Base-by-base conservation (phyloP, 2,888 invertebrate genomes). In the Aphodius sticticus region DNA sequence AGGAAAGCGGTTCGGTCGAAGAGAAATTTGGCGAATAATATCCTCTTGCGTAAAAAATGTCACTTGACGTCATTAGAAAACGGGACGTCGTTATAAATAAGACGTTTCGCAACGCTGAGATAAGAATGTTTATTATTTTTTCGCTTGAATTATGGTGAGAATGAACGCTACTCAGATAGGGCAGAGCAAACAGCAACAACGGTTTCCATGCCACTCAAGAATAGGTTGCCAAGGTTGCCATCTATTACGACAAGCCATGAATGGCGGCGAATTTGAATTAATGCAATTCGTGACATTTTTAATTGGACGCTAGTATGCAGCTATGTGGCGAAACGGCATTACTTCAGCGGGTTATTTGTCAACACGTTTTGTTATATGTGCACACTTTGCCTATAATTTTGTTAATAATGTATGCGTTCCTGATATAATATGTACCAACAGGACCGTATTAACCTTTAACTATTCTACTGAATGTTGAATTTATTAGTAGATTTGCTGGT, bases 31-130 rank as follows among this genome's bases (percentile, higher is more conserved):
- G 53, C 53, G 53, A 53, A 53, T 26, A 3, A 26, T 53, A 53
- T 53, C 53, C 53, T 53, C 53, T 53, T 53, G 53, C 12, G 53
- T 12, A 53, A 53, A 53, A 53, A 9, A 7, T 9, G 9, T 53
- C 12, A 9, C 53, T 53, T 53, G 53, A 53, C 53, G 53, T 53
- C 53, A 53, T 53, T 53, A 53, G 53, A 53, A 12, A 53, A 53
- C 53, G 53, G 53, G 53, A 53, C 53, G 53, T 53, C 53, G 53
- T 53, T 53, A 53, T 53, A 53, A 53, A 53, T 53, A 53, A 53
- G 53, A 9, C 53, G 53, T 53, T 53, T 53, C 53, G 53, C 53
- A 53, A 53, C 53, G 53, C 53, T 53, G 9, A 53, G 53, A 53
- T 53, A 53, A 53, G 53, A 53, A 53, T 53, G 53, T 53, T 53